A percentile compares a stretch with the other conserved stretches of the same genome.
phyloP scores from a whole-genome alignment of 2,888 invertebrate genomes.

The Alentia gelatinosa region DNA sequence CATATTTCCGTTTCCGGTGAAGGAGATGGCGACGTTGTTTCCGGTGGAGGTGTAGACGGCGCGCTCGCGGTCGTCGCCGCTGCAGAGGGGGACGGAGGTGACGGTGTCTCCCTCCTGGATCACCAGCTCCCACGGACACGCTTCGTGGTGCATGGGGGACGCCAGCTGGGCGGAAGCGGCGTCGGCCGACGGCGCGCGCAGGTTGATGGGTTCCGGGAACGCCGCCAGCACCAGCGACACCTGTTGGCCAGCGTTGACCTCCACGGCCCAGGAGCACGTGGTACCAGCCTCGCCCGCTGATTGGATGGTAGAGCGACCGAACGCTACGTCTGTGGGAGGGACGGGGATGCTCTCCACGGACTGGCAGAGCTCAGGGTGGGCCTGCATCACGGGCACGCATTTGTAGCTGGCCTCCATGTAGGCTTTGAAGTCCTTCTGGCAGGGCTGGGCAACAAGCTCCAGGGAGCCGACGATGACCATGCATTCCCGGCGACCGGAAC shows the following conservation, averaged over 20 bases:
- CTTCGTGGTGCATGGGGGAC: background rate
- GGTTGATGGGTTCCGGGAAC: slow-evolving; percentile 18
- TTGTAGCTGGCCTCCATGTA: slow-evolving; percentile 64
- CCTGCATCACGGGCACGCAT: slow-evolving; percentile 57
- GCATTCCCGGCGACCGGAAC: slow-evolving; percentile 59
- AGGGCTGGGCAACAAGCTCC: slow-evolving; percentile 65
- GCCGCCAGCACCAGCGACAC: background rate
- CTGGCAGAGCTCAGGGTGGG: slow-evolving; percentile 46
- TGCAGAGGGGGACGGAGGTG: background rate
- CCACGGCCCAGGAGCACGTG: slow-evolving; percentile 20
- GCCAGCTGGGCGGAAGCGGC: background rate
- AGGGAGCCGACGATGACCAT: slow-evolving; percentile 62
- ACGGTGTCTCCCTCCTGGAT: slow-evolving; percentile 31
- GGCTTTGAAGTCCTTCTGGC: slow-evolving; percentile 65
- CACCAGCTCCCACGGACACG: background rate
- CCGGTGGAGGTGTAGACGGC: background rate
- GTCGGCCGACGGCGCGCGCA: background rate
- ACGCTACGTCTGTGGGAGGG: background rate
- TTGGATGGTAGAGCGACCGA: background rate
- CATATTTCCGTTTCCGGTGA: background rate
- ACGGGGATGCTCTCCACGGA: background rate
- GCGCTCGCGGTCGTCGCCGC: background rate
- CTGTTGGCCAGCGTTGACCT: slow-evolving; percentile 25
- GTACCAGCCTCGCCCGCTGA: background rate
- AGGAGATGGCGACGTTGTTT: slow-evolving; percentile 12